Conservation (phyloP, 1,140 invertebrate genomes). For the Drosophila ironensis region DNA sequence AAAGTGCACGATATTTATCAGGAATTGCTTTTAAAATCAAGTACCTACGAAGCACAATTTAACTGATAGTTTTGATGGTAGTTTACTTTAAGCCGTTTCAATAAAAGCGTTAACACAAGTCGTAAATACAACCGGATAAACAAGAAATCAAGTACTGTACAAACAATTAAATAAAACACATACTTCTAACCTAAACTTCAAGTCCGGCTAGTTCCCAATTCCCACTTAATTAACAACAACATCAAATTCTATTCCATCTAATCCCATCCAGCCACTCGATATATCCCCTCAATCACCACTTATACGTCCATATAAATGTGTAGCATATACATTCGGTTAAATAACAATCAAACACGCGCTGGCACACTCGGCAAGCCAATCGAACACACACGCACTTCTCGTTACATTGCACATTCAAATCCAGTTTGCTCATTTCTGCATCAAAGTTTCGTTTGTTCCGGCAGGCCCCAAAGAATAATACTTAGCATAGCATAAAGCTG, state of each 20-base stretch:
- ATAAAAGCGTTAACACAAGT: too few relatives aligned
- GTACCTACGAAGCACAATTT: too few relatives aligned
- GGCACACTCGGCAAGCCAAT: constrained; percentile 2
- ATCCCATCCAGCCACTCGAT: constrained; percentile 27
- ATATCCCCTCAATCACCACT: neutral
- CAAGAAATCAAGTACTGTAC: too few relatives aligned
- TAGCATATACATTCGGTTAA: neutral
- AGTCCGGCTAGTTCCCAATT: constrained; percentile 10
- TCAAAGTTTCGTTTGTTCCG: constrained; percentile 44
- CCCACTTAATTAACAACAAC: constrained; percentile 28
- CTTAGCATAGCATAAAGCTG: constrained; percentile 1
- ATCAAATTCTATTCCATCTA: constrained; percentile 18
- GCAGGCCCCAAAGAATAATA: constrained; percentile 52
- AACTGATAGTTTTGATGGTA: too few relatives aligned
- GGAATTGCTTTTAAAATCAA: too few relatives aligned
- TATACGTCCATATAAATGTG: neutral
- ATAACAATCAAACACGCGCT: constrained; percentile 27
- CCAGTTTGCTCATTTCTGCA: constrained; percentile 34
- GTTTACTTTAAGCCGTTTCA: too few relatives aligned
- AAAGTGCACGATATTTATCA: too few relatives aligned
- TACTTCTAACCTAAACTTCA: neutral
- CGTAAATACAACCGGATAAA: too few relatives aligned
- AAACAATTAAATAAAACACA: too few relatives aligned
- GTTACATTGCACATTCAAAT: constrained; percentile 35
- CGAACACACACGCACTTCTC: constrained; percentile 18